Base-by-base conservation (phyloP, 2,888 invertebrate genomes). In the Apotomis turbidana region DNA sequence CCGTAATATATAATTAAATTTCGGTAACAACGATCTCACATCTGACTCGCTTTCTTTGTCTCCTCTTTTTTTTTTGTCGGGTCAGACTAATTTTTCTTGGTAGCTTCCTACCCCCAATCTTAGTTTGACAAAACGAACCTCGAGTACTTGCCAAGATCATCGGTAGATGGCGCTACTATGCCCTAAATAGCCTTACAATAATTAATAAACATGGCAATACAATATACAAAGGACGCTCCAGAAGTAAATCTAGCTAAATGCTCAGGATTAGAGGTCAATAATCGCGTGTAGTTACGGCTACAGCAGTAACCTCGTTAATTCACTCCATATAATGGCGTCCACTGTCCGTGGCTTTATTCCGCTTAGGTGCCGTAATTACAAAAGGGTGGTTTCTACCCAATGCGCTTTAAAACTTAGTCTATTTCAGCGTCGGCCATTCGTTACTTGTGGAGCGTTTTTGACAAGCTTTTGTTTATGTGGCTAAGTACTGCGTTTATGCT, bases 181-280 rank as follows among this genome's bases (percentile, higher is more conserved):
- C n/a, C n/a, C n/a, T n/a, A n/a, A n/a, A n/a, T n/a, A n/a, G n/a
- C n/a, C n/a, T n/a, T n/a, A n/a, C n/a, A n/a, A n/a, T n/a, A n/a
- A n/a, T n/a, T n/a, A n/a, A n/a, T n/a, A n/a, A n/a, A n/a, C n/a
- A n/a, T n/a, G n/a, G n/a, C n/a, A n/a, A n/a, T n/a, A 27, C 27
- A 27, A 27, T 27, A 27, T 27, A 62, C 49, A 69, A 59, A 70
- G 36, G 59, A 13, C 38, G 38, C 44, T 46, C 36, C 58, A 59
- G 44, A 70, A 55, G 60, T 60, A 58, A 62, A 68, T 58, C 63
- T 41, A 51, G 51, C 44, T 10, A 67, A 55, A 27, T 13, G 41
- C 59, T 46, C 57, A n/a, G 61, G 67, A 71, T 71, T 68, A 68
- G 67, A 68, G 67, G 71, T 68, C 68, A 71, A 71, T 71, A 71